A percentile compares a stretch with the other conserved stretches of the same genome.
Evolutionary conservation across 1,140 invertebrate genomes (phyloP).

Genomic region (Triops cancriformis): DNA sequence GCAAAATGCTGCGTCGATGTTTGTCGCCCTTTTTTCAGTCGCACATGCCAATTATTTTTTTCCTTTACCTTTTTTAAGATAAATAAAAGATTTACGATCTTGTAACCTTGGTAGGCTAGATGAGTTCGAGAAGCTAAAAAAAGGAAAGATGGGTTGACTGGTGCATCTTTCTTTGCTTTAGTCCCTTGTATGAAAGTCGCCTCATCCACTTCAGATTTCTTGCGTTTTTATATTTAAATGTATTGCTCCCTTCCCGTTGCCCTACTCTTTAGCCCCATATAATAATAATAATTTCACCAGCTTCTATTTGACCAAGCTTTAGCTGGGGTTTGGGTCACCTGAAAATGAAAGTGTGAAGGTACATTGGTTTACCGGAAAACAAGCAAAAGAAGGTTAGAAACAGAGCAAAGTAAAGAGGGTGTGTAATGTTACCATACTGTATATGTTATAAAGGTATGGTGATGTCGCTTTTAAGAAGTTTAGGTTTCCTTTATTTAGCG

Average conservation of each 20-base stretch:
- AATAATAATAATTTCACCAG: conserved; percentile 9
- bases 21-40: neutral
- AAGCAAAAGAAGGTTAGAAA: neutral
- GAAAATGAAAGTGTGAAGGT: neutral
- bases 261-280: neutral
- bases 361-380: neutral
- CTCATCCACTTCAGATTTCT: neutral
- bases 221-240: conserved; percentile 11
- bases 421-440: neutral
- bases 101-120: neutral
- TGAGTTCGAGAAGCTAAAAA: neutral
- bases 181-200: conserved; percentile 5
- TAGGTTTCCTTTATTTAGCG: conserved; percentile 9
- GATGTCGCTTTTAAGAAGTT: neutral
- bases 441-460: conserved; percentile 1
- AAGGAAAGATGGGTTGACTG: conserved; percentile 4
- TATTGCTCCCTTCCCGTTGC: neutral
- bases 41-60: conserved; percentile 3
- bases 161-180: conserved; percentile 6
- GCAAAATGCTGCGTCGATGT: neutral
- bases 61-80: neutral
- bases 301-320: conserved; percentile 8
- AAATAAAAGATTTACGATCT: neutral
- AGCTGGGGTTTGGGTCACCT: conserved; percentile 7
- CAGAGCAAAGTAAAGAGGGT: neutral